Percentiles rank a stretch among this genome's conserved stretches.
phyloP scores from a whole-genome alignment of 2,113 vertebrate species.

The Brachionichthys hirsutus region DNA sequence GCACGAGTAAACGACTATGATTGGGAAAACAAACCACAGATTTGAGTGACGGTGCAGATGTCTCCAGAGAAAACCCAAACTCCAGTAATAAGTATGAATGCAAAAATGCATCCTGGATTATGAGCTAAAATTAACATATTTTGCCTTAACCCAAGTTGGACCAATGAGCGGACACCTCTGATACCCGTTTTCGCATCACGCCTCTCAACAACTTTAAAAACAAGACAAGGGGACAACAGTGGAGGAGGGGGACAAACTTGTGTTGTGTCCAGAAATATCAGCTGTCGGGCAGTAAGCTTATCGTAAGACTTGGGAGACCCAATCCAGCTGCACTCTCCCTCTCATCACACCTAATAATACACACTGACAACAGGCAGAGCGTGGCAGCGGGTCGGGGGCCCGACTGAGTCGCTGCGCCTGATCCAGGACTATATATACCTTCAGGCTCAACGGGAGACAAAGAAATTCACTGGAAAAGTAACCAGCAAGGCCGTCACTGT shows the following conservation, averaged over 20 bases:
- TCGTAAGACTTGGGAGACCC: constrained; percentile 39
- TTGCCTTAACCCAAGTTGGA: constrained; percentile 15
- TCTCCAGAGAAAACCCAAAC: background rate
- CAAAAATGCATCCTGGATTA: too few species aligned
- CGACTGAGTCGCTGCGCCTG: constrained; percentile 41
- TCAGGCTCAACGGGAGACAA: constrained; percentile 18
- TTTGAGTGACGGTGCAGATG: too few species aligned
- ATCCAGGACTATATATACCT: constrained; percentile 67
- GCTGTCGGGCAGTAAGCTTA: constrained; percentile 60
- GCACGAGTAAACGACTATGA: too few species aligned
- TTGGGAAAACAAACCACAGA: too few species aligned
- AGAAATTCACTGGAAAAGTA: constrained; percentile 23
- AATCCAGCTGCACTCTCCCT: constrained; percentile 55
- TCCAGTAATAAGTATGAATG: background rate
- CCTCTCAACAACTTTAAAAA: constrained; percentile 9
- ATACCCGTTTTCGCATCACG: background rate
- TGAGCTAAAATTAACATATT: too few species aligned
- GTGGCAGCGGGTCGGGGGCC: constrained; percentile 34
- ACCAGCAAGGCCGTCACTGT: background rate
- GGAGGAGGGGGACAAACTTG: background rate
- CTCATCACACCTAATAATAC: constrained; percentile 78
- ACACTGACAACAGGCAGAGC: constrained; percentile 71
- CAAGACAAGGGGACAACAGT: background rate
- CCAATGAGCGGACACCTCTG: background rate
- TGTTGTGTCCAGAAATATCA: constrained; percentile 53